Evolutionary conservation across 1,140 invertebrate species (phyloP), one percentile per base, ranked within the genome.

Genomic region (Nephotettix cincticeps): DNA sequence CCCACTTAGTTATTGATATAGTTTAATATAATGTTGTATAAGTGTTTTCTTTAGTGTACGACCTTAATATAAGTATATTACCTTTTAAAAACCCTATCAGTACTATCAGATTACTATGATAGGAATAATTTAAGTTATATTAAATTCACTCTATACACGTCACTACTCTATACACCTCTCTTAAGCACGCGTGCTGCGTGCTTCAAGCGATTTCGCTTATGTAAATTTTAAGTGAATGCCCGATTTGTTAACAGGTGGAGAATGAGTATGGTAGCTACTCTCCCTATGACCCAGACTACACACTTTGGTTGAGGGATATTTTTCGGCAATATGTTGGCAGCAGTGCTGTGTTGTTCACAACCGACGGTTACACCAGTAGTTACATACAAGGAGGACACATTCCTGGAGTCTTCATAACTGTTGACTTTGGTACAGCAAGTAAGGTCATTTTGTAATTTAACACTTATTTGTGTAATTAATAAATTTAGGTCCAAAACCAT

Each of bases 191-290:
- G n/a, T 11, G n/a, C 40, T 43, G n/a, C 40, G n/a, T n/a, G n/a
- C 13, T 54, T 54, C 13, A 54, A 54, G 23, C n/a, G n/a, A n/a
- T n/a, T 11, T 54, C 19, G 6, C 11, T 54, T 6, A 11, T 54
- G 11, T 54, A 54, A 19, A 54, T 21, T 54, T 11, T 11, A 54
- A 19, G 21, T 9, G 9, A 43, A 43, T 11, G 9, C n/a, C n/a
- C n/a, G 40, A 43, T 11, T n/a, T 43, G 9, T n/a, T 23, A 4
- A 51, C 92, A 95, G 84, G 87, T 96, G 19, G 95, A 97, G 84
- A 97, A 97, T 79, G 95, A 97, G 80, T 97, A 96, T 77, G 95
- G 95, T 17, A 94, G 91, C 75, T 95, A 90, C 77, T 66, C 69
- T 51, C 87, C 88, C 17, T 93, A 89, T 77, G 91, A 96, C 78